Base-by-base conservation (phyloP, 2,888 invertebrate species). In the Drosophila phalerata region DNA sequence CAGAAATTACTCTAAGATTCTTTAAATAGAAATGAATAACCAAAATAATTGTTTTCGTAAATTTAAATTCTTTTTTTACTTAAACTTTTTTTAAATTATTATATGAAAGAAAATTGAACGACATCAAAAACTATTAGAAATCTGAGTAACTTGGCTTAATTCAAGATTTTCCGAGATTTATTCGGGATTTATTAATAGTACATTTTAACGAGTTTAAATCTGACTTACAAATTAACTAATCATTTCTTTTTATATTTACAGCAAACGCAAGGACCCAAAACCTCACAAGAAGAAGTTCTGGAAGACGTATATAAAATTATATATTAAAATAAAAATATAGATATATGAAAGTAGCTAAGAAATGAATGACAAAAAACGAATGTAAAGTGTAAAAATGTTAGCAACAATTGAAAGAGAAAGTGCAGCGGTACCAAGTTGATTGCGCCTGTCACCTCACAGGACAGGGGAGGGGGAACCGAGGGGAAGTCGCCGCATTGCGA, bases 401-500 rank as follows among this genome's bases (percentile, higher is more conserved):
- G n/a, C 51, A 47, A 13, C 34, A 42, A 65, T 40, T 45, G 49
- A 13, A 28, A 49, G 22, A 30, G 45, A 11, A 58, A 52, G 30
- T 22, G 47, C 10, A 47, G 37, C 45, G 45, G 5, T 40, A 32
- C 25, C 47, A 8, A 75, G 62, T 63, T 67, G 75, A 75, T 74
- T 74, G 62, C 40, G 48, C 17, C 55, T 13, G 53, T 10, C 28
- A 32, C 22, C 34, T 43, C 43, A 64, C n/a, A 30, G 48, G 40
- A n/a, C 34, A 34, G 19, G 19, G 63, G 5, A n/a, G 34, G 49
- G 49, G 58, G 37, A 69, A 49, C 42, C 30, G 40, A 58, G 34
- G 62, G 34, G 30, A 38, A 48, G 51, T 66, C 67, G 49, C 56
- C 61, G 73, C 71, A 52, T 53, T 71, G 77, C 79, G 87, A 87